Base-by-base conservation (phyloP, 2,888 invertebrate species). In the Pelosia muscerda region DNA sequence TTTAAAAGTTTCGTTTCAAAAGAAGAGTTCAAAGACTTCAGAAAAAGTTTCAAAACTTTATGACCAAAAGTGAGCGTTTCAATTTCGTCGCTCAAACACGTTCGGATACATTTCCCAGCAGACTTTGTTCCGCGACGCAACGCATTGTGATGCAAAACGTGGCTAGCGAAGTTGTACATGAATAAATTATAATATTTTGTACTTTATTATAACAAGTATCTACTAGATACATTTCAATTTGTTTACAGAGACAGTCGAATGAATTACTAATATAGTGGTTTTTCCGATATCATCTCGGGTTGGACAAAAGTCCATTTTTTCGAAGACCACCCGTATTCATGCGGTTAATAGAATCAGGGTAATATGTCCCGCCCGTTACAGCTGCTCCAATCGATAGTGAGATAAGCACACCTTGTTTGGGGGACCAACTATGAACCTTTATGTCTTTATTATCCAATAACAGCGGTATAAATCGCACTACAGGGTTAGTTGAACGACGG, bases 371-470 rank as follows among this genome's bases (percentile, higher is more conserved):
- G 84, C 81, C 84, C 79, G 84, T 81, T 86, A 89, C 89, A 89
- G 87, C 88, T 89, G 88, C 76, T 85, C 79, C 84, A 83, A 86
- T 86, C 87, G 89, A 91, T 90, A 82, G 80, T 83, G 78, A 88
- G 90, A 91, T 91, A 90, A 90, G 85, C 86, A 82, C 79, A 84
- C 83, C 84, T 84, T 86, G 86, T 89, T 87, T 86, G 78, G 86
- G 89, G 89, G 86, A 81, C 84, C 81, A 74, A 78, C 76, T 78
- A 78, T 75, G 79, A 81, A 77, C 62, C 75, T 86, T 89, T 87
- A 90, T 89, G 86, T 84, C 87, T 90, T 90, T 91, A 91, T 91
- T 89, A 87, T 82, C 79, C 82, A 83, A 86, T 87, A 89, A 90
- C 85, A 86, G 76, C 84, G 78, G 78, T 84, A 84, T 84, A 85